A percentile compares a stretch with the other conserved stretches of the same genome.
Conservation (phyloP, 2,113 vertebrate genomes). For the Pomatorhinus ruficollis region DNA sequence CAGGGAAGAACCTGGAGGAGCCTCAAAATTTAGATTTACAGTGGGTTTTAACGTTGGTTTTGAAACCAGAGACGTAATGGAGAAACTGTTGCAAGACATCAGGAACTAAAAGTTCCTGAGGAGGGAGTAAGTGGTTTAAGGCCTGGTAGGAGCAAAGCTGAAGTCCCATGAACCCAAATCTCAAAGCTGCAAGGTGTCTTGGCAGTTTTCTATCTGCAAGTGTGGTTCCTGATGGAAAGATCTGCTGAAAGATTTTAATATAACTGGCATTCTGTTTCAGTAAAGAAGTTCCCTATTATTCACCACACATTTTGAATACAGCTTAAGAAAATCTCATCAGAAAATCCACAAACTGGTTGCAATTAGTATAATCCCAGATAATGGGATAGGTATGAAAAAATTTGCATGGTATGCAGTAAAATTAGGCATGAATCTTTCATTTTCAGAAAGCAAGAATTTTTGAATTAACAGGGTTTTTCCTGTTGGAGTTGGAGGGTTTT, state of each 20-base stretch:
- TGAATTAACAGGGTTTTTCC: not conserved
- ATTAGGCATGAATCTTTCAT: not conserved
- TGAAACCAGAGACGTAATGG: not conserved
- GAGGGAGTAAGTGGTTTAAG: not conserved
- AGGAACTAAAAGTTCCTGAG: not conserved
- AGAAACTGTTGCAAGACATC: not conserved
- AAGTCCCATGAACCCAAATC: not conserved
- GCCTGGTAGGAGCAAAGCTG: not conserved
- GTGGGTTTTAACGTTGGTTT: not conserved
- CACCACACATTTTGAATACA: not conserved
- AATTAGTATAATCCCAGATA: not conserved
- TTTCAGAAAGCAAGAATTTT: not conserved
- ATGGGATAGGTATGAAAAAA: not conserved
- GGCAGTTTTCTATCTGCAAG: not conserved
- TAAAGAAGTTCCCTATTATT: not conserved
- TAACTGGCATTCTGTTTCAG: not conserved
- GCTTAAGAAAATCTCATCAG: not conserved
- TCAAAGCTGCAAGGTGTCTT: not conserved
- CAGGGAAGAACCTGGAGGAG: not conserved
- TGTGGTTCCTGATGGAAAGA: not conserved
- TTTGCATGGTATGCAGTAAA: not conserved
- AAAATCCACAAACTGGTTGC: not conserved
- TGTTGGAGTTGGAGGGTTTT: fast-evolving
- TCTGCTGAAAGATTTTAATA: not conserved
- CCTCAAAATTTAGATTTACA: not conserved